A percentile compares a stretch with the other conserved stretches of the same genome.
These are phyloP conservation scores for Glossosoma conforme DNA, from an alignment of 1,140 invertebrate species.

Conservation along the genomic window DNA sequence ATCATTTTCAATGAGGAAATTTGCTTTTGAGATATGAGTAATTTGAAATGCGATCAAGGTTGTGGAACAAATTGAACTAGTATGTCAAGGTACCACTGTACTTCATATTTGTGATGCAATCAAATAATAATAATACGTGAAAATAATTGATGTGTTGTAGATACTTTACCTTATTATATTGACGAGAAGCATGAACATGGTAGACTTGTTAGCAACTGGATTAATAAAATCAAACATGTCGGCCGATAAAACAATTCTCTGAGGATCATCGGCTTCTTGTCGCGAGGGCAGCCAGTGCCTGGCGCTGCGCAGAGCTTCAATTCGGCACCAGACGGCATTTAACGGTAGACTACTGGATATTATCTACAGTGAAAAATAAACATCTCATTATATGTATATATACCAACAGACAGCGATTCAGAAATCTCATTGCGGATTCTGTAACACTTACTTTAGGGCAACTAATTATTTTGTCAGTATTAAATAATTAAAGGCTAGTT, in stretches of 20 bases:
- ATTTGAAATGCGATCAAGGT: too few relatives aligned
- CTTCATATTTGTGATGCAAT: too few relatives aligned
- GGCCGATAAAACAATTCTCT: slow-evolving; percentile 26
- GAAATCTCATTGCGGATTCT: too few relatives aligned
- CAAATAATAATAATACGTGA: too few relatives aligned
- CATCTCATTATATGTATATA: neutral
- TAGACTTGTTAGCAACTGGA: slow-evolving; percentile 17
- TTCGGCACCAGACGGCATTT: slow-evolving; percentile 23
- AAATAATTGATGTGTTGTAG: too few relatives aligned
- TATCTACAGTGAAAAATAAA: slow-evolving; percentile 15
- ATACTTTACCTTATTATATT: slow-evolving; percentile 25
- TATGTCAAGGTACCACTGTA: too few relatives aligned
- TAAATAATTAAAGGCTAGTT: too few relatives aligned
- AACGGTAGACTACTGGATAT: slow-evolving; percentile 26
- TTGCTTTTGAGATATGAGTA: too few relatives aligned
- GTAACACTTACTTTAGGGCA: too few relatives aligned
- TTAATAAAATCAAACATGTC: slow-evolving; percentile 28
- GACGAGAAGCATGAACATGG: slow-evolving; percentile 20
- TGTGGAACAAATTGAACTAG: too few relatives aligned
- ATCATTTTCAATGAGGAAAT: too few relatives aligned
- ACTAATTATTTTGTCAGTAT: too few relatives aligned
- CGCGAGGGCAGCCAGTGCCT: slow-evolving; percentile 21
- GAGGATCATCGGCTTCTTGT: slow-evolving; percentile 24
- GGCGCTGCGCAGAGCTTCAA: slow-evolving; percentile 15
- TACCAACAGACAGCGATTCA: neutral